Evolutionary conservation across 53 echinoderm and acorn worm species (phyloP), one percentile per base, ranked within the genome.

Genomic region (Holothuria leucospilota): DNA sequence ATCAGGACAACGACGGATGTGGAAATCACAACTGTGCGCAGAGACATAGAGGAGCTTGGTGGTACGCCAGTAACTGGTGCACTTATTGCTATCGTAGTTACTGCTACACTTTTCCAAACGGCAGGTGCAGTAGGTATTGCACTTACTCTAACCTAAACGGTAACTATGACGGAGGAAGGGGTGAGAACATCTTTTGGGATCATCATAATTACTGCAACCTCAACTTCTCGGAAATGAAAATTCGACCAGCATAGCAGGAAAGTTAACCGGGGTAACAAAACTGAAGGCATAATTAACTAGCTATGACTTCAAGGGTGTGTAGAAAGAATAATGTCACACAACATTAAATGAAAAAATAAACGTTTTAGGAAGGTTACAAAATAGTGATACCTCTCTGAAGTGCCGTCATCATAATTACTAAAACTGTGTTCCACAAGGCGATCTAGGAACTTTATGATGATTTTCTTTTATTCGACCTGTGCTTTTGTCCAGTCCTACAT

Each of bases 41-140:
- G 26, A 11, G 27, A 25, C 27, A 68, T 26, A 68, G 68, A n/a
- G 34, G 68, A 29, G 68, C 29, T 1, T 68, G 68, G 68, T 68
- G 68, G 68, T 38, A 68, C 68, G 34, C 68, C 27, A 26, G 34
- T 68, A 16, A 68, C 16, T 68, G 68, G 68, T 68, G 68, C 27
- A 29, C 68, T 26, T 27, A 27, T 68, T 68, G 68, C 34, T 15
- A 24, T 26, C 23, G 63, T 63, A 63, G 63, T 27, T 8, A 29
- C 5, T 68, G 68, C 5, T 15, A 15, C 13, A 5, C 13, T 68
- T n/a, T 68, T 38, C 13, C 28, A 16, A 28, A 14, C n/a, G 28
- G 27, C 68, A 26, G 7, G 13, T 68, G 68, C 12, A 15, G 27
- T 24, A 24, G 29, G 6, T 15, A 16, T 27, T 68, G 68, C 34